Conservation (phyloP, 2,888 invertebrate genomes). For the Eugnorisma glareosa region DNA sequence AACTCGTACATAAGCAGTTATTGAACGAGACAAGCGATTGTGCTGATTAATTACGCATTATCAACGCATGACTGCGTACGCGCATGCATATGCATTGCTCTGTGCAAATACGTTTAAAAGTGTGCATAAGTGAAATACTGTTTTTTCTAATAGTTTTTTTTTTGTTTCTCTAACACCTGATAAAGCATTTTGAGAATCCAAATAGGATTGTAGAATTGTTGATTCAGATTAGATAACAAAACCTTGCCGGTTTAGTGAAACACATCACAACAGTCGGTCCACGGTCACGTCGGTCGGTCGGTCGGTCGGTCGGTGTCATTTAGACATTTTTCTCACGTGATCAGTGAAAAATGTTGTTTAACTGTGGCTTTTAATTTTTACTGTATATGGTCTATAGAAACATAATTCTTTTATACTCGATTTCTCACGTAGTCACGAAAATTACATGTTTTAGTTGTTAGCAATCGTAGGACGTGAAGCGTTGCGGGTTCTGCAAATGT, state of each 20-base stretch:
- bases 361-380: neutral
- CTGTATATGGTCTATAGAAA: neutral
- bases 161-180: conserved; percentile 7
- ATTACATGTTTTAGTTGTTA: neutral
- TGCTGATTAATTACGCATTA: conserved; percentile 61
- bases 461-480: neutral
- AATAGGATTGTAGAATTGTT: conserved; percentile 1
- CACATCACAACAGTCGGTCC: too few relatives aligned
- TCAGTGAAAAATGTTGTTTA: neutral
- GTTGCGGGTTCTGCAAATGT: too few relatives aligned
- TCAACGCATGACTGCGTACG: conserved; percentile 32
- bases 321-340: neutral
- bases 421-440: neutral
- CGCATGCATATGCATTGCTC: conserved; percentile 46
- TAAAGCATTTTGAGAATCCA: conserved; percentile 25
- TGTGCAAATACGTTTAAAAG: conserved; percentile 31
- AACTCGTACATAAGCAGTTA: conserved; percentile 25
- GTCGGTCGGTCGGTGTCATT: too few relatives aligned
- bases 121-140: conserved; percentile 25
- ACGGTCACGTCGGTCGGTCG: too few relatives aligned
- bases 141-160: neutral
- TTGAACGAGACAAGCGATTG: conserved; percentile 50
- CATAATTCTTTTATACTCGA: neutral
- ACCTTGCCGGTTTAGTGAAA: neutral
- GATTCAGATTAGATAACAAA: neutral